These are phyloP conservation scores for Lophura nycthemera DNA, from an alignment of 2,113 vertebrate genomes.

Conservation along the genomic window DNA sequence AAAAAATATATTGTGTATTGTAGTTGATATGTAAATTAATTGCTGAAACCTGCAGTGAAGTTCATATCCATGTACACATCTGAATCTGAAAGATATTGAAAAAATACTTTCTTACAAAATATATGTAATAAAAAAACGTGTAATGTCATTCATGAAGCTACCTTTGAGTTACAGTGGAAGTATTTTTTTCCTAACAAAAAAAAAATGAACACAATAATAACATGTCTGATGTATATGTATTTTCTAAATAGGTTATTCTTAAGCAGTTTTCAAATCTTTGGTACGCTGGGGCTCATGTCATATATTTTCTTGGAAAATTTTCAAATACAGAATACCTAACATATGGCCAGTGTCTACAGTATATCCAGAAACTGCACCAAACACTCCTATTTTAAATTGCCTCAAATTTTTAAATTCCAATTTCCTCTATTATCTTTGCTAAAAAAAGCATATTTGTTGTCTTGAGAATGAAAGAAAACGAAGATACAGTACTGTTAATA, in stretches of 20 bases:
- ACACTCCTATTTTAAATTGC: background rate
- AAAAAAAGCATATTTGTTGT: background rate
- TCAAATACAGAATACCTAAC: background rate
- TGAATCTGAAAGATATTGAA: background rate
- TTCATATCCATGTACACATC: background rate
- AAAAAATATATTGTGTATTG: background rate
- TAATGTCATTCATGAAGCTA: background rate
- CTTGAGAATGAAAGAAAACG: background rate
- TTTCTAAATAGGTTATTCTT: background rate
- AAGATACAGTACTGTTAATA: background rate
- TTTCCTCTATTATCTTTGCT: background rate
- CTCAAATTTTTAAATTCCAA: background rate
- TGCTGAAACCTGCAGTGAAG: background rate
- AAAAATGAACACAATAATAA: background rate
- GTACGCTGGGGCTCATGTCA: background rate
- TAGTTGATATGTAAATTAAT: background rate
- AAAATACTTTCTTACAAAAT: background rate
- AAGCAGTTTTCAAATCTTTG: background rate
- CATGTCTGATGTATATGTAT: background rate
- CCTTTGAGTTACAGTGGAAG: background rate
- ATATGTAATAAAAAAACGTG: background rate
- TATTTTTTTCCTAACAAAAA: background rate
- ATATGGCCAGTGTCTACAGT: background rate
- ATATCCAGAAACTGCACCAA: background rate
- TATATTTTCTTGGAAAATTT: background rate